Percentiles rank a stretch among this genome's conserved stretches.
Conservation (phyloP, 2,113 vertebrate species). For the Procavia capensis region DNA sequence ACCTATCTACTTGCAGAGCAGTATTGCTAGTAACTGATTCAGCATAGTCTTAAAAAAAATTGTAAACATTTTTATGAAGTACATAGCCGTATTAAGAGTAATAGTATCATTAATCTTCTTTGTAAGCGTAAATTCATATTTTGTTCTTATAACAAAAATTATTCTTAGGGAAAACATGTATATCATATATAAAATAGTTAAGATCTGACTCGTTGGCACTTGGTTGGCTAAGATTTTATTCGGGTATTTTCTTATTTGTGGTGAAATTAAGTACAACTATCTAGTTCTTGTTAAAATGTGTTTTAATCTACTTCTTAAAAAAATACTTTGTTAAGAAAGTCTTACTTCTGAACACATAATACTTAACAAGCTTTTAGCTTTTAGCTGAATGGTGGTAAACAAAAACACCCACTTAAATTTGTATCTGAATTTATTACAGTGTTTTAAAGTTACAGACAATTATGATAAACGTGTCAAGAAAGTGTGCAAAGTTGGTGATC, state of each 20-base stretch:
- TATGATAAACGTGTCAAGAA: constrained; percentile 15
- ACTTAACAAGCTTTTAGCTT: not conserved
- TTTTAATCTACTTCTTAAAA: not conserved
- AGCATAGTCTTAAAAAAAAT: too few species aligned
- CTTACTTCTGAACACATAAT: not conserved
- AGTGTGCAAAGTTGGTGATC: not conserved
- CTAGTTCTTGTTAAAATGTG: not conserved
- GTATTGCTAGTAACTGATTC: too few species aligned
- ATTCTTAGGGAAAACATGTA: too few species aligned
- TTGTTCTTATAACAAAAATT: too few species aligned
- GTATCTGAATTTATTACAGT: constrained; percentile 34
- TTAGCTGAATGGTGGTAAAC: not conserved
- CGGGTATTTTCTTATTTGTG: not conserved
- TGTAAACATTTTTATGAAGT: too few species aligned
- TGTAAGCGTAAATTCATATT: too few species aligned
- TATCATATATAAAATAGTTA: too few species aligned
- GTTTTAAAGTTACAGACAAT: not conserved
- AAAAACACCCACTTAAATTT: not conserved
- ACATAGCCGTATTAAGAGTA: too few species aligned
- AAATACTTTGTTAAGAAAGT: not conserved
- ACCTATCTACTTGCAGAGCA: too few species aligned
- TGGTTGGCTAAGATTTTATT: too few species aligned
- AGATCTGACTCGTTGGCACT: too few species aligned
- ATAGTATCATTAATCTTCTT: too few species aligned
- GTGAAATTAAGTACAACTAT: not conserved